These are phyloP conservation scores for Telmatochromis sp. DNA, from an alignment of 2,113 vertebrate species.

Conservation along the genomic window DNA sequence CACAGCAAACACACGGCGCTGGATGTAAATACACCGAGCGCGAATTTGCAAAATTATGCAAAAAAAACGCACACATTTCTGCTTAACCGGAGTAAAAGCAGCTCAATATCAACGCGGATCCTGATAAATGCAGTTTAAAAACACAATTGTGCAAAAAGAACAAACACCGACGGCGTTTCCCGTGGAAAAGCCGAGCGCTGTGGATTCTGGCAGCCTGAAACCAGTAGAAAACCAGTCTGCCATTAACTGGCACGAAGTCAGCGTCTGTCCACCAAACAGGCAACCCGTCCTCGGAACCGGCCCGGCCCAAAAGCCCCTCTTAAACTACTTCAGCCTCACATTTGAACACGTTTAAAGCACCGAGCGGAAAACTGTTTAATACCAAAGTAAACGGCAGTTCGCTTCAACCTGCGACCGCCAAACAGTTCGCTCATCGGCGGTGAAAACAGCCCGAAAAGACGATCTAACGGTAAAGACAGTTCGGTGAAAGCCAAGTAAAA, in stretches of 20 bases:
- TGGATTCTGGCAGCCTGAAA: neutral
- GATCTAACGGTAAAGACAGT: neutral
- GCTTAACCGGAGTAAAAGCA: neutral
- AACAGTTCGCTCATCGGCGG: neutral
- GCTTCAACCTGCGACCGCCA: neutral
- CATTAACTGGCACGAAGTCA: constrained; percentile 12
- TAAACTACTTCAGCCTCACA: neutral
- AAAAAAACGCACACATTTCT: neutral
- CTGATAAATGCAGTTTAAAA: neutral
- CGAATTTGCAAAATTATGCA: neutral
- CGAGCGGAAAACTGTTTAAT: neutral
- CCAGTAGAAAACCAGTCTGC: constrained; percentile 2
- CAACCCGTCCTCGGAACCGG: neutral
- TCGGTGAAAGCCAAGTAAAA: neutral
- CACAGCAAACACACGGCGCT: neutral
- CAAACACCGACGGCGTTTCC: neutral
- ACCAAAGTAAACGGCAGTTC: neutral
- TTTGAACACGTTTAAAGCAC: neutral
- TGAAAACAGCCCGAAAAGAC: neutral
- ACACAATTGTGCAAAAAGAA: neutral
- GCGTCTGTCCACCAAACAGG: neutral
- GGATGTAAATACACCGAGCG: neutral
- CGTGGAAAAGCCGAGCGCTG: neutral
- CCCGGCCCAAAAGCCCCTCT: neutral
- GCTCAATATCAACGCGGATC: neutral